Base-by-base conservation (phyloP, 2,113 vertebrate genomes). In the Piaya cayana region DNA sequence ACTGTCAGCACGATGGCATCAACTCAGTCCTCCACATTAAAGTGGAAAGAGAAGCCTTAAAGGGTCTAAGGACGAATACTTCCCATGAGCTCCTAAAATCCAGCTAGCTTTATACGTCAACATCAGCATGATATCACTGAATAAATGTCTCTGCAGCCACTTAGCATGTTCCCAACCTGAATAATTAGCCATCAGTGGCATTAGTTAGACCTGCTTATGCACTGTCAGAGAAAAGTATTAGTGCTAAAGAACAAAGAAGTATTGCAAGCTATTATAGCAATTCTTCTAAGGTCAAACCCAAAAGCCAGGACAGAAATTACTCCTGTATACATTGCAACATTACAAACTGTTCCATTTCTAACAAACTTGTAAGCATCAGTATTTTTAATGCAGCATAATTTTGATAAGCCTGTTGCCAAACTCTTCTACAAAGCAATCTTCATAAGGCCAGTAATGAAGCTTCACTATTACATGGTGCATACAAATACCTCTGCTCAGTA, bases 1-100 rank as follows among this genome's bases (percentile, higher is more conserved):
- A 86, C 50, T 86, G 75, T 94, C 96, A 95, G 84, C 62, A 67
- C 95, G 53, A 75, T 70, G 81, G 70, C 89, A 90, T 4, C 42
- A 68, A 63, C 39, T 80, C 55, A 56, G 68, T 56, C 71, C 71
- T 86, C 43, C 85, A 81, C 87, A 75, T 85, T 77, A 90, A 87
- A 92, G 52, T 7, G 36, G 42, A 79, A 72, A 77, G 52, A 82
- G 70, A 81, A 80, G 70, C 80, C 60, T 70, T 32, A 43, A 71
- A 86, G 79, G 50, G 91, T 77, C 36, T 34, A 59, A 67, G 67
- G 91, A 88, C 56, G 84, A 88, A 86, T 85, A 52, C 63, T 63
- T 85, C 49, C 82, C 47, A 43, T 5, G 68, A 91, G 76, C 55
- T 88, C 64, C 9, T 9, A 81, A 95, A 96, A 93, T 75, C 92